Conservation (phyloP, 2,888 invertebrate species). For the Macrophya alboannulata region DNA sequence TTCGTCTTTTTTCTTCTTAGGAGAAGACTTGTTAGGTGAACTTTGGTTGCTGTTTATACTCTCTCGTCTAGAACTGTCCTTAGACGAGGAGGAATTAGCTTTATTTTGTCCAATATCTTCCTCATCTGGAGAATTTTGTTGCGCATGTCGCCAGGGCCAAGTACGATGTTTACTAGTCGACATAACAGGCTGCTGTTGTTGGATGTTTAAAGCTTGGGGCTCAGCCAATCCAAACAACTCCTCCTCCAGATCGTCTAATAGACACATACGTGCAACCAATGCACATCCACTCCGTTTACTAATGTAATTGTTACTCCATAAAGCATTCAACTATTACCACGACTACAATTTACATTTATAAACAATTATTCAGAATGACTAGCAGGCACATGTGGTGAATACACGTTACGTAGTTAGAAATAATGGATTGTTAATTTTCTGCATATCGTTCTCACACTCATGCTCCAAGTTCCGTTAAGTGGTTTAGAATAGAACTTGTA, state of each 20-base stretch:
- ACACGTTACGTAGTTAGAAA: neutral
- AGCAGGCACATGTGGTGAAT: constrained; percentile 18
- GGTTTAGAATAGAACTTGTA: neutral
- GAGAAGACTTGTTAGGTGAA: constrained; percentile 74
- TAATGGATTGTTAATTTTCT: neutral
- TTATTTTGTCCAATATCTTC: constrained; percentile 68
- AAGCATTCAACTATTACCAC: constrained; percentile 51
- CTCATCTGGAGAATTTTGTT: constrained; percentile 72
- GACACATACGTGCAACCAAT: constrained; percentile 64
- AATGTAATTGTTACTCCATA: constrained; percentile 26
- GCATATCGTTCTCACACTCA: constrained; percentile 8
- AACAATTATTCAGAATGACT: constrained; percentile 26
- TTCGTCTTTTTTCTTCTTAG: constrained; percentile 72
- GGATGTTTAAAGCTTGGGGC: constrained; percentile 68
- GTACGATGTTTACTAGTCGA: constrained; percentile 69
- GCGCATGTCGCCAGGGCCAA: constrained; percentile 74
- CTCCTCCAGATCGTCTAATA: constrained; percentile 79
- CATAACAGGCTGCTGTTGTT: constrained; percentile 48
- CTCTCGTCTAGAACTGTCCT: constrained; percentile 74
- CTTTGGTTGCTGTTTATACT: constrained; percentile 73
- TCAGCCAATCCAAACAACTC: constrained; percentile 74
- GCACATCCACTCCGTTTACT: constrained; percentile 48
- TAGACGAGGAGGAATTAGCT: constrained; percentile 67
- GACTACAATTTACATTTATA: constrained; percentile 43
- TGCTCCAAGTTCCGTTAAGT: neutral